A percentile compares a stretch with the other conserved stretches of the same genome.
phyloP scores from a whole-genome alignment of 2,888 invertebrate species.

The Nasonovia ribisnigri region DNA sequence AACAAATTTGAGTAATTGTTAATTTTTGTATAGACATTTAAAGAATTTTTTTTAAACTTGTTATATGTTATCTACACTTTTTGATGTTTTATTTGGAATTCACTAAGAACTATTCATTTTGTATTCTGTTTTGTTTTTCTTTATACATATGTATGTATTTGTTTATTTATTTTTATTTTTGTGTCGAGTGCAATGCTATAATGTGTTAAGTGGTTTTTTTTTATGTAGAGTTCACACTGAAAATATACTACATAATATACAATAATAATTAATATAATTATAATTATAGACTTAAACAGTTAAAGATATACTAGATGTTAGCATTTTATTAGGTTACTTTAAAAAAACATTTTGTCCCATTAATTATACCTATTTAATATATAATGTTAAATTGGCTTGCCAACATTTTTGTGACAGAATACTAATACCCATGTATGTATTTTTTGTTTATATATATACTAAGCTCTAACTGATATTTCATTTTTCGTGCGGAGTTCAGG shows the following conservation, averaged over 20 bases:
- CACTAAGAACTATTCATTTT: constrained; percentile 61
- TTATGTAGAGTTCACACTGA: constrained; percentile 55
- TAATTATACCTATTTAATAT: constrained; percentile 43
- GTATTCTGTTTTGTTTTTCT: constrained; percentile 47
- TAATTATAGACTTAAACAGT: constrained; percentile 63
- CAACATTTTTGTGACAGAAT: constrained; percentile 62
- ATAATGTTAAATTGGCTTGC: constrained; percentile 60
- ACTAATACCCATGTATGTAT: constrained; percentile 60
- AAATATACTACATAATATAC: constrained; percentile 61
- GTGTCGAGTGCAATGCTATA: constrained; percentile 63
- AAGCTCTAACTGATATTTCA: constrained; percentile 64
- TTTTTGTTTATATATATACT: constrained; percentile 61
- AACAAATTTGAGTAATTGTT: constrained; percentile 46
- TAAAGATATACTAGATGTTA: constrained; percentile 54
- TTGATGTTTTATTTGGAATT: constrained; percentile 46
- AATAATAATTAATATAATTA: constrained; percentile 63
- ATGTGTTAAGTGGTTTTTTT: constrained; percentile 57
- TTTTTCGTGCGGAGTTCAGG: constrained; percentile 65
- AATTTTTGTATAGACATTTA: constrained; percentile 51
- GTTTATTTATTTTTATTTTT: constrained; percentile 60
- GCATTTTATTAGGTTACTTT: constrained; percentile 56
- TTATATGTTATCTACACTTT: constrained; percentile 33
- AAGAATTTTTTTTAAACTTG: constrained; percentile 30
- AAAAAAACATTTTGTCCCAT: constrained; percentile 56
- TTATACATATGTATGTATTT: constrained; percentile 54